Evolutionary conservation across 2,113 vertebrate genomes (phyloP), one percentile per base, ranked within the genome.

Genomic region (Noturus placidus): DNA sequence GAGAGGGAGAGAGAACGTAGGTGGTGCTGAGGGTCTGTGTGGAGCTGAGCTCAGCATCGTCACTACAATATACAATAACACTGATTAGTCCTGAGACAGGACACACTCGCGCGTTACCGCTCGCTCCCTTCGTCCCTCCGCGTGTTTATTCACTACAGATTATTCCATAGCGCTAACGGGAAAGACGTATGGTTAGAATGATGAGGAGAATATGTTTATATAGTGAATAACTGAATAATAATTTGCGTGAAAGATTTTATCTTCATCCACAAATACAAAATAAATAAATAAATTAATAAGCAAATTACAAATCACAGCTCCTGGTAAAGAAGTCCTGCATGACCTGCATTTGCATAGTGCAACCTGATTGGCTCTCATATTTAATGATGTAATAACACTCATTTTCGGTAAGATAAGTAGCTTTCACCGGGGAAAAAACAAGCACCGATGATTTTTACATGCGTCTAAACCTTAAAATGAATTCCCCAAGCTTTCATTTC

Each of bases 1-100:
- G 42, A 52, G 76, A 52, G 92, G 91, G 94, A 93, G 92, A 93
- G 50, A 20, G 93, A 5, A 4, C 15, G 86, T 20, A 83, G 42
- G 67, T 65, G 35, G 70, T 25, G n/a, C 33, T 1, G 70, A 33
- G 63, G 65, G 76, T 81, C 52, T n/a, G 30, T 27, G 50, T 42
- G 61, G 82, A 82, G 30, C 35, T 35, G 77, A 72, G 17, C 35
- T 56, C 63, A 78, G 79, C 80, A 82, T 59, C 9, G 77, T 56
- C 77, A 79, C 77, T 79, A 20, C 77, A 56, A 5, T 20, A 54
- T 5, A 78, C 52, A 82, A 38, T 82, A 82, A 82, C 80, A 38
- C 57, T 79, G 77, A 79, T 79, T 56, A 79, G 77, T 33, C 7
- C 27, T 20, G 77, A 79, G 77, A 56, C 77, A 78, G 76, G 76